Evolutionary conservation across 2,113 vertebrate genomes (phyloP).

Genomic region (Semicossyphus pulcher): DNA sequence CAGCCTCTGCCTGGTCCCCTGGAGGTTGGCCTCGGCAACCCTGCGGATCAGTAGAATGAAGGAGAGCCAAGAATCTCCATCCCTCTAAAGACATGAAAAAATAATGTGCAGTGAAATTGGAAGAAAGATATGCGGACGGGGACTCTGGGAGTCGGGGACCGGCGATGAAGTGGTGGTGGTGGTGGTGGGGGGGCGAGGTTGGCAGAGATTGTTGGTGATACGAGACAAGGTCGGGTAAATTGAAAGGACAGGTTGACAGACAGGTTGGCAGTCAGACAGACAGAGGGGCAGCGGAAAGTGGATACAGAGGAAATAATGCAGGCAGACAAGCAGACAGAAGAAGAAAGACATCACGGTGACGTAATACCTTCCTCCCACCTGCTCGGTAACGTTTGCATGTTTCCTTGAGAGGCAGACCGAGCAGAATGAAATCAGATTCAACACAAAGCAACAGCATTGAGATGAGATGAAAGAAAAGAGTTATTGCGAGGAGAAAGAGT

Average conservation of each 20-base stretch:
- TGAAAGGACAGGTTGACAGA: constrained; percentile 57
- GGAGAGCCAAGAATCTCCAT: constrained; percentile 69
- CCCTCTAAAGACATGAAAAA: constrained; percentile 73
- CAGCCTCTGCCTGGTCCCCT: constrained; percentile 69
- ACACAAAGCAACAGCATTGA: constrained; percentile 34
- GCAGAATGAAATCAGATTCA: constrained; percentile 46
- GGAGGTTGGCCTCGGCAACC: constrained; percentile 67
- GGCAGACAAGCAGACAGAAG: constrained; percentile 12
- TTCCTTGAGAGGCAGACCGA: constrained; percentile 34
- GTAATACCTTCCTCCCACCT: constrained; percentile 7
- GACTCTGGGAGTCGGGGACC: constrained; percentile 55
- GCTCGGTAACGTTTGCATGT: constrained; percentile 32
- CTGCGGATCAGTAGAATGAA: constrained; percentile 69
- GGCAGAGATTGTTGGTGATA: constrained; percentile 44
- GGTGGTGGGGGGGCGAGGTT: constrained; percentile 22
- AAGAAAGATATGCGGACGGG: constrained; percentile 56
- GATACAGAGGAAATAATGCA: constrained; percentile 14
- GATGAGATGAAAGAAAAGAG: constrained; percentile 51
- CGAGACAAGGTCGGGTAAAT: constrained; percentile 64
- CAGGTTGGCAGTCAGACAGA: constrained; percentile 23
- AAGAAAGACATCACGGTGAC: constrained; percentile 16
- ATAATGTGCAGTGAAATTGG: constrained; percentile 70
- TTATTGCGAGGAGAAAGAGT: constrained; percentile 49
- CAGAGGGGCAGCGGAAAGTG: constrained; percentile 15
- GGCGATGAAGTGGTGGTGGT: constrained; percentile 34